phyloP scores from a whole-genome alignment of 2,797 vertebrate genomes.

The Muscicapa striata region DNA sequence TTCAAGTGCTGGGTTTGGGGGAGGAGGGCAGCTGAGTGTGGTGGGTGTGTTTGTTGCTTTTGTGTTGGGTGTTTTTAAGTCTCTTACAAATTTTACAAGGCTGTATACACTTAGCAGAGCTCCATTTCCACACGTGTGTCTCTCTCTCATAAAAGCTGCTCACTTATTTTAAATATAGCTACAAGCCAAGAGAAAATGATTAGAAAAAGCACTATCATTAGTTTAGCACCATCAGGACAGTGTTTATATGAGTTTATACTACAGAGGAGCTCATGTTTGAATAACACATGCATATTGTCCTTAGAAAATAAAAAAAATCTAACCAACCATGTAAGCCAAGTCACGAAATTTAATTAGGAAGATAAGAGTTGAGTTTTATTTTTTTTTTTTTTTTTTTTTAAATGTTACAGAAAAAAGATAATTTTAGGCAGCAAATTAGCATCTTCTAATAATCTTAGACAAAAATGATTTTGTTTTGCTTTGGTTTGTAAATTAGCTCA shows the following conservation, averaged over 20 bases:
- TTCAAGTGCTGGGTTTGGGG: neutral
- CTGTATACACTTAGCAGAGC: constrained; percentile 8
- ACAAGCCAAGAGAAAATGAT: constrained; percentile 13
- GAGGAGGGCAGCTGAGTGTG: neutral
- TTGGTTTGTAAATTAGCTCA: constrained; percentile 87
- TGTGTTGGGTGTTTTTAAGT: neutral
- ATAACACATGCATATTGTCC: constrained; percentile 66
- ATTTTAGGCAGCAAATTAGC: constrained; percentile 78
- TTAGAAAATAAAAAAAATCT: constrained; percentile 21
- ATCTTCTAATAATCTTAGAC: constrained; percentile 86
- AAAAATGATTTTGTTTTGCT: constrained; percentile 82
- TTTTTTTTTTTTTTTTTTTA: neutral
- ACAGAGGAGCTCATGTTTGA: constrained; percentile 70
- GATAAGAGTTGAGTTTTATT: constrained; percentile 67
- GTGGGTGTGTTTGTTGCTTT: neutral
- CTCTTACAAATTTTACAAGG: constrained; percentile 34
- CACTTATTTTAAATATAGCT: constrained; percentile 58
- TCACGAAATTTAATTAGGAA: constrained; percentile 79
- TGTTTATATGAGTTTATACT: constrained; percentile 49
- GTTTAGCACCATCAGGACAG: constrained; percentile 23
- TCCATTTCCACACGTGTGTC: neutral
- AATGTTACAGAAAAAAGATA: constrained; percentile 65
- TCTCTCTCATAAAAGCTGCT: constrained; percentile 30
- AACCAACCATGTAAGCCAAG: constrained; percentile 69
- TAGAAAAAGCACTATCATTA: constrained; percentile 32